A percentile compares a stretch with the other conserved stretches of the same genome.
phyloP scores from a whole-genome alignment of 2,888 invertebrate genomes.

The Blastobasis lacticolella region DNA sequence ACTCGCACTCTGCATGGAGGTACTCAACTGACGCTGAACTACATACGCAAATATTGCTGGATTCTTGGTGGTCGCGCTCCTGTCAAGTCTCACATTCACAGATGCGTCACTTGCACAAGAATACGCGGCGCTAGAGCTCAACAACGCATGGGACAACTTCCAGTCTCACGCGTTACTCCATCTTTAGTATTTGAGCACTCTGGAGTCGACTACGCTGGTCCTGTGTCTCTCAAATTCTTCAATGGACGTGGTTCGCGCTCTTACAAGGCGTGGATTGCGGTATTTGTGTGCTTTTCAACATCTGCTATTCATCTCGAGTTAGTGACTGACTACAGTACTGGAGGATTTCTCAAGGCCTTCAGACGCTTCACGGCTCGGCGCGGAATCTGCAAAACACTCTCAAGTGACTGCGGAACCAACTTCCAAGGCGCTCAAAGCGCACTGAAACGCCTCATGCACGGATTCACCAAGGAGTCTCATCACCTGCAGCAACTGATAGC shows the following conservation, averaged over 20 bases:
- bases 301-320: constrained; percentile 1
- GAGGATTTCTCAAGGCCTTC: neutral
- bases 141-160: neutral
- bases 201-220: neutral
- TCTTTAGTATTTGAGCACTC: neutral
- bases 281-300: constrained; percentile 1
- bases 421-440: neutral
- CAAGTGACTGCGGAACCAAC: neutral
- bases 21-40: neutral
- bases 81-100: neutral
- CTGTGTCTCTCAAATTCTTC: neutral
- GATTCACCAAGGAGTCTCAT: constrained; percentile 1
- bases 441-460: neutral
- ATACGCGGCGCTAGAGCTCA: rapidly evolving
- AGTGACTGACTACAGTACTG: neutral
- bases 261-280: neutral
- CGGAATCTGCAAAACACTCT: neutral
- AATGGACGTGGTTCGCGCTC: neutral
- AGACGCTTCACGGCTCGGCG: neutral
- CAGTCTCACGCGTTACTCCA: neutral
- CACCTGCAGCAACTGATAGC: neutral
- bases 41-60: neutral
- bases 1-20: neutral
- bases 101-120: neutral
- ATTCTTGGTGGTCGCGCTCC: neutral